Percentiles rank a stretch among this genome's conserved stretches.
Evolutionary conservation across 2,797 vertebrate genomes (phyloP).

Genomic region (Malurus leucopterus): DNA sequence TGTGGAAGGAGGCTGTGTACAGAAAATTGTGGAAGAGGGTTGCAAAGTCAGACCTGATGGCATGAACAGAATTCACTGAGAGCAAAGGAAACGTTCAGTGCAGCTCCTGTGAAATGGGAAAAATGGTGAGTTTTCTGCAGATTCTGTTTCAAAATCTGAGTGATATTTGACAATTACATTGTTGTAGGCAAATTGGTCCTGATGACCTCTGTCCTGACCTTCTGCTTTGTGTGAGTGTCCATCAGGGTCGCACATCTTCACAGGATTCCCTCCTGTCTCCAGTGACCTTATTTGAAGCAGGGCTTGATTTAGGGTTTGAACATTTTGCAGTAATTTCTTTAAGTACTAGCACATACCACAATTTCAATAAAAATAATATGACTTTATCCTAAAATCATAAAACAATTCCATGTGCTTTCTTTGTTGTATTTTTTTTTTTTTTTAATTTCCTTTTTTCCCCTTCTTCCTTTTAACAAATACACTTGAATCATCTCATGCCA

Average conservation of each 20-base stretch:
- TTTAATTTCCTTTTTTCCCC: no score
- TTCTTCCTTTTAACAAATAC: not conserved
- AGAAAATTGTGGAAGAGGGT: not conserved
- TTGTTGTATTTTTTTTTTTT: no score
- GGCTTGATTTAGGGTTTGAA: slow-evolving; percentile 68
- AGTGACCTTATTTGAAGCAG: slow-evolving; percentile 62
- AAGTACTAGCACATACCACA: slow-evolving; percentile 32
- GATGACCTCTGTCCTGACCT: not conserved
- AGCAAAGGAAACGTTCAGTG: not conserved
- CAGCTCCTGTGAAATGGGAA: not conserved
- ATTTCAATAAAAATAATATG: slow-evolving; percentile 60
- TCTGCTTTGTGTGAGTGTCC: slow-evolving; percentile 6
- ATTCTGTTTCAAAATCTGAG: not conserved
- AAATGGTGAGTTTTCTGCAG: not conserved
- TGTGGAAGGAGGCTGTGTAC: not conserved
- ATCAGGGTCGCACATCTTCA: slow-evolving; percentile 41
- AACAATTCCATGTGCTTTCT: slow-evolving; percentile 37
- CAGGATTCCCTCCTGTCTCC: slow-evolving; percentile 53
- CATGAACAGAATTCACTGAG: not conserved
- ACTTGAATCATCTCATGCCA: slow-evolving; percentile 11
- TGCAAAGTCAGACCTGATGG: not conserved
- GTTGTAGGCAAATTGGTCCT: not conserved
- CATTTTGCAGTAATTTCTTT: slow-evolving; percentile 60
- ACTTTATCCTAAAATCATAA: slow-evolving; percentile 47
- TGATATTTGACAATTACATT: not conserved